Percentiles rank a stretch among this genome's conserved stretches.
phyloP scores from a whole-genome alignment of 92 coral and sea anemone genomes.

The Epizoanthus ramosus region DNA sequence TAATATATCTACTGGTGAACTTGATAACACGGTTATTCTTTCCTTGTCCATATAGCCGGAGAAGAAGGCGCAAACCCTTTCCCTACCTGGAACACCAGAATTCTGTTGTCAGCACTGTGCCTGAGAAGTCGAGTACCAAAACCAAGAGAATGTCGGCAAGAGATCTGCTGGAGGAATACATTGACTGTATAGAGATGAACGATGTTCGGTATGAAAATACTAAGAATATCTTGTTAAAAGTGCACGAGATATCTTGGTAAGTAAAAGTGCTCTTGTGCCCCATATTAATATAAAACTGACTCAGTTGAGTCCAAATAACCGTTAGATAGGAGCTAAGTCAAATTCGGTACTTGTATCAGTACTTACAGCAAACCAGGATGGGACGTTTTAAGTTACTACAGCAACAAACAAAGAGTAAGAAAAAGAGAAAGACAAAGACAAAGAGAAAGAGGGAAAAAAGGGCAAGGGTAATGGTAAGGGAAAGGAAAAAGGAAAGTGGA shows the following conservation, averaged over 20 bases:
- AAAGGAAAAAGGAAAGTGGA: not conserved
- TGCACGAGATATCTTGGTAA: conserved; percentile 65
- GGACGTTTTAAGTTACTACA: too few relatives aligned
- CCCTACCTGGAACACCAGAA: not conserved
- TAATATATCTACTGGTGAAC: too few relatives aligned
- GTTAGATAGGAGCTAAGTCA: too few relatives aligned
- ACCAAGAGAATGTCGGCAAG: conserved; percentile 13
- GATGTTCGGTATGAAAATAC: not conserved
- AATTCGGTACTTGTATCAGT: too few relatives aligned
- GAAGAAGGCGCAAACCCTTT: conserved; percentile 4
- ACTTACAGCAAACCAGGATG: too few relatives aligned
- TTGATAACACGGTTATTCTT: not conserved
- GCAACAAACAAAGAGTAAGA: too few relatives aligned
- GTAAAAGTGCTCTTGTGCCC: not conserved
- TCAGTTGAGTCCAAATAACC: too few relatives aligned
- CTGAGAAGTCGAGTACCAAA: not conserved
- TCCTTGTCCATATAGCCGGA: not conserved
- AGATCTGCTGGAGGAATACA: conserved; percentile 35
- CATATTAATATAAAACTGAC: not conserved
- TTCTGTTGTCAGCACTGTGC: not conserved
- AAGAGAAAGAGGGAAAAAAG: too few relatives aligned
- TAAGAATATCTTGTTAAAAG: conserved; percentile 37
- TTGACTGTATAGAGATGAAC: conserved; percentile 35
- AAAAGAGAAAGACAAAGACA: too few relatives aligned
- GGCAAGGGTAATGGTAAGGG: not conserved